phyloP scores from a whole-genome alignment of 2,797 vertebrate species.

The Myotis planiceps region DNA sequence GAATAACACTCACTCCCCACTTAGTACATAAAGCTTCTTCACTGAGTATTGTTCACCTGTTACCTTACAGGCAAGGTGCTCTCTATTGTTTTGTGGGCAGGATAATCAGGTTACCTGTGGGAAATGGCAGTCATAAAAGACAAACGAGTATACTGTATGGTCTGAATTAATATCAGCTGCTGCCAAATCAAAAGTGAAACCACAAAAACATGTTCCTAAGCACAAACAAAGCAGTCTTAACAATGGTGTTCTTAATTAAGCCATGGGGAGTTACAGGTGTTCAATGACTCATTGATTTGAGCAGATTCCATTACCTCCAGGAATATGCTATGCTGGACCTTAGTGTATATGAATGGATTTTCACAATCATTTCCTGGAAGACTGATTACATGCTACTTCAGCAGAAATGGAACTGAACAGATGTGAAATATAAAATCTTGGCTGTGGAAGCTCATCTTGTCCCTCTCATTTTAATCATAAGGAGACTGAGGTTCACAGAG shows the following conservation, averaged over 20 bases:
- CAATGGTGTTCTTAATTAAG: constrained; percentile 14
- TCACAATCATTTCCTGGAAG: background rate
- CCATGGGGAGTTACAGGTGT: background rate
- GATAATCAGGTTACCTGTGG: background rate
- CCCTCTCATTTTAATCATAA: background rate
- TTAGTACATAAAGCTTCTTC: background rate
- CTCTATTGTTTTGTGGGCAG: background rate
- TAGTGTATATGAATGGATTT: constrained; percentile 15
- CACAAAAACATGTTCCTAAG: constrained; percentile 22
- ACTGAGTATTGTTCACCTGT: background rate
- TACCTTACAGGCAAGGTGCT: background rate
- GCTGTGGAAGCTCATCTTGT: background rate
- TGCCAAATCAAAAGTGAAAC: constrained; percentile 52
- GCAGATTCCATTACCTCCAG: background rate
- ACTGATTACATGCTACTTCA: background rate
- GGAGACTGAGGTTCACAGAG: background rate
- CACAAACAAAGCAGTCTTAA: constrained; percentile 45
- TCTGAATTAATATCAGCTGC: background rate
- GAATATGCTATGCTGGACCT: background rate
- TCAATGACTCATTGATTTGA: constrained; percentile 8
- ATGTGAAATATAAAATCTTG: background rate
- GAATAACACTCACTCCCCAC: background rate
- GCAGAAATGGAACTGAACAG: background rate
- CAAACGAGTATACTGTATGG: background rate
- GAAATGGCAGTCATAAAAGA: background rate